Base-by-base conservation (phyloP, 2,888 invertebrate genomes). In the Phalera bucephala region DNA sequence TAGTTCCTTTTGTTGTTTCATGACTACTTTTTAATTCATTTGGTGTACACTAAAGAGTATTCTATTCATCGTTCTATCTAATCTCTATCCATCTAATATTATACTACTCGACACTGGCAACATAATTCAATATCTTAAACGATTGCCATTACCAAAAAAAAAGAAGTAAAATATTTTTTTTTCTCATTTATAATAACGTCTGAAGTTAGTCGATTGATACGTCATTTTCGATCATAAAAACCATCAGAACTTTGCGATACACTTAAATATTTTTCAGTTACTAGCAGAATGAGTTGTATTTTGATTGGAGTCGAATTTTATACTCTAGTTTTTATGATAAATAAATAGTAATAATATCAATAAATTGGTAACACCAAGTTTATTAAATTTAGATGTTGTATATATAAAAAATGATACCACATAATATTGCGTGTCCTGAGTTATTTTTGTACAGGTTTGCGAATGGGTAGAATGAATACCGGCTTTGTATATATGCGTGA, bases 341-440 rank as follows among this genome's bases (percentile, higher is more conserved):
- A 50, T 51, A 51, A 48, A 54, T 64, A 66, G 59, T 70, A 72
- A 63, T 50, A 61, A 64, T 72, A 78, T 69, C 65, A 73, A 78
- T 71, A 72, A 80, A 76, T 70, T 76, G 71, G 78, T 79, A 59
- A 87, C 86, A 86, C 84, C 86, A 86, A 86, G 60, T 72, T 74
- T 64, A 65, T 62, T 71, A 63, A 58, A 59, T 61, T 73, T 74
- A 65, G 67, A 52, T 64, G 58, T 56, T 81, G 82, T 83, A 83
- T 58, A 70, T 69, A 69, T 50, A 38, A 54, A 50, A 52, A 43
- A 55, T 46, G 45, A 53, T 45, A 47, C 59, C 41, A 59, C 49
- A 55, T 48, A 44, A 46, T 45, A 46, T 61, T 58, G 58, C 61
- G 63, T 62, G 63, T 53, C 42, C 39, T 51, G 46, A 40, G 44